Base-by-base conservation (phyloP, 2,888 invertebrate species). In the Hirtodrosophila confusa region DNA sequence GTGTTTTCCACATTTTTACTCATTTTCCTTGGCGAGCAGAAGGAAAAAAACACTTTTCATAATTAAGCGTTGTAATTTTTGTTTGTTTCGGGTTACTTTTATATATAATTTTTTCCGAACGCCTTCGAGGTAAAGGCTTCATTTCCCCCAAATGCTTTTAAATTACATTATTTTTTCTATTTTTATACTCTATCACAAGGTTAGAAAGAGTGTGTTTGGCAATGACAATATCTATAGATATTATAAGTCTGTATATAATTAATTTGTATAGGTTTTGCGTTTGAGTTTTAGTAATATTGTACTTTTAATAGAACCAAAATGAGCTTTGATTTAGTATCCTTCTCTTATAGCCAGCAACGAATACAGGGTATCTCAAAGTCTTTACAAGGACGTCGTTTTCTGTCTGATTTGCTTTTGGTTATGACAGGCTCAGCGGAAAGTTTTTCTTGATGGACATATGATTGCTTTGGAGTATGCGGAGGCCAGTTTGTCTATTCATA, bases 21-120 rank as follows among this genome's bases (percentile, higher is more conserved):
- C 47, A 66, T 72, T 73, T 61, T 71, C 56, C 73, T 36, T 40
- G 31, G 24, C 47, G 37, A 17, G 37, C 27, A 7, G 37, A 36
- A 43, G 40, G 57, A 56, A 66, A 56, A 82, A 80, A 86, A 84
- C 80, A 84, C 87, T 84, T 87, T 85, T 85, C 75, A 87, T 87
- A 82, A 82, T 82, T 87, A 82, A 85, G 87, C 86, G 69, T 69
- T 86, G 82, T 78, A 87, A 82, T 85, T 87, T 82, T 68, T 85
- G 78, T 85, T 84, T 80, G 65, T 72, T 76, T 76, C 62, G 77
- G 58, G 77, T 36, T 51, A 48, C 60, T 54, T 44, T 70, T 29
- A 9, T 31, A 31, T 31, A 27, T 27, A 27, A 23, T 31, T 49
- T 45, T 48, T 37, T 37, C 56, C 43, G 41, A 31, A 10, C 17